phyloP scores from a whole-genome alignment of 2,113 vertebrate species.

The Gorilla gorilla region DNA sequence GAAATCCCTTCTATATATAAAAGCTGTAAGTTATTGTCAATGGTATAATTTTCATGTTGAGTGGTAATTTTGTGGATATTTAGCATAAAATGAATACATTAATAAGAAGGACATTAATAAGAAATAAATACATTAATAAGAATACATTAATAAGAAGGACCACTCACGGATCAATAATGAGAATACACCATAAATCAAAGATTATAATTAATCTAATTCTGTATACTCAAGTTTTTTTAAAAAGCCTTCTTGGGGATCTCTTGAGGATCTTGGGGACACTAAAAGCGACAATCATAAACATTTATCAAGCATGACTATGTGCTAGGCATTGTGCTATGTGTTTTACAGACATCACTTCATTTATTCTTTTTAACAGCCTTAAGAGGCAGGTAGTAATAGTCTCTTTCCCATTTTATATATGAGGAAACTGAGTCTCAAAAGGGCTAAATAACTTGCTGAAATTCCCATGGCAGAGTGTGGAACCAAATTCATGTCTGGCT shows the following conservation, averaged over 20 bases:
- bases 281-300: background rate
- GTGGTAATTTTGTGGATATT: background rate
- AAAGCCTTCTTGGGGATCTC: background rate
- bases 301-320: background rate
- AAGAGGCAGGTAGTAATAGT: background rate
- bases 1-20: background rate
- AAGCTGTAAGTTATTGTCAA: background rate
- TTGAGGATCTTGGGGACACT: background rate
- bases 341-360: background rate
- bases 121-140: too few relatives aligned
- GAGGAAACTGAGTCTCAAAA: background rate
- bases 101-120: background rate
- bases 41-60: background rate
- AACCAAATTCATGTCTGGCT: background rate
- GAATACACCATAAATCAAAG: background rate
- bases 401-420: background rate
- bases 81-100: background rate
- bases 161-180: background rate
- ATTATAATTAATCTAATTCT: conserved; percentile 8
- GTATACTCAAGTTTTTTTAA: background rate
- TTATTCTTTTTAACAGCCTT: background rate
- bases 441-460: background rate
- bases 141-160: background rate
- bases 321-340: background rate
- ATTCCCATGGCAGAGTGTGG: background rate